phyloP scores from a whole-genome alignment of 2,113 vertebrate genomes.

The Lethenteron camtschaticum region DNA sequence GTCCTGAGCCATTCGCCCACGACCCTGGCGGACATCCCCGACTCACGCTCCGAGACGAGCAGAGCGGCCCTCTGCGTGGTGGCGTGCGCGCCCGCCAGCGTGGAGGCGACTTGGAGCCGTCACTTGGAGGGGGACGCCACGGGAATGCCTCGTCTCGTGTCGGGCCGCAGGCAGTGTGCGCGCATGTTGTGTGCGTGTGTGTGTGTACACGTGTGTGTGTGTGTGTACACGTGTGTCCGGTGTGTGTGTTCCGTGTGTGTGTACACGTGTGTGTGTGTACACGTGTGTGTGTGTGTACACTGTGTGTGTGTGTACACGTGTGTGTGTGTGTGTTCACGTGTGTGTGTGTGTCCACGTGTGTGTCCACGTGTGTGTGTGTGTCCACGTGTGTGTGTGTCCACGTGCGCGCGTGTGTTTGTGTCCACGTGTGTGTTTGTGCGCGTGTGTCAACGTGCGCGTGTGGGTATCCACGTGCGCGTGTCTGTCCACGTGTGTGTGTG shows the following conservation, averaged over 20 bases:
- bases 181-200: neutral
- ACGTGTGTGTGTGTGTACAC: neutral
- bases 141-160: too few relatives aligned
- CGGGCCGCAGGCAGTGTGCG: too few relatives aligned
- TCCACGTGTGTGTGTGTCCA: neutral
- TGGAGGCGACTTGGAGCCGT: too few relatives aligned
- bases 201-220: neutral
- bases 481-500: neutral
- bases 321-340: neutral
- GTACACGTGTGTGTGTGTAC: neutral
- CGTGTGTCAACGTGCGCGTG: neutral
- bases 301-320: neutral
- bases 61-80: too few relatives aligned
- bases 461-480: neutral
- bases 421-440: neutral
- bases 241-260: neutral
- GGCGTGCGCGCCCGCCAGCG: too few relatives aligned
- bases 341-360: neutral
- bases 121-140: too few relatives aligned
- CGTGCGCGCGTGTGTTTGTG: neutral
- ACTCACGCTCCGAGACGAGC: too few relatives aligned
- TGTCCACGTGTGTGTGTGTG: constrained; percentile 1
- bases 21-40: constrained; percentile 24
- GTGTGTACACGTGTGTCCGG: neutral
- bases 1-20: constrained; percentile 87